Percentiles rank a stretch among this genome's conserved stretches.
These are phyloP conservation scores for Trachurus trachurus DNA, from an alignment of 2,797 vertebrate species.

Conservation along the genomic window DNA sequence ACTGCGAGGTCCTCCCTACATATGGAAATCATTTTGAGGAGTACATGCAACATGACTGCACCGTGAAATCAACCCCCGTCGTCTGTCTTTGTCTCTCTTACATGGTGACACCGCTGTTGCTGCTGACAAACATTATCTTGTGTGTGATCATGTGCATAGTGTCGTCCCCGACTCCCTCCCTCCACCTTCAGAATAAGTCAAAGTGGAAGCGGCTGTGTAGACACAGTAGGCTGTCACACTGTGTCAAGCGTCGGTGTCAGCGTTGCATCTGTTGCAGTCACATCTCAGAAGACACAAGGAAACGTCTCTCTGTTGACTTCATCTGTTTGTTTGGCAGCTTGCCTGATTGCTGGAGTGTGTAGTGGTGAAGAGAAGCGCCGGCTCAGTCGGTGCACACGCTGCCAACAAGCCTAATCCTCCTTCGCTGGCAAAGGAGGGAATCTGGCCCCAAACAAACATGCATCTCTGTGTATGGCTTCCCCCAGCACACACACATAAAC, in stretches of 20 bases:
- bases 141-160: slow-evolving; percentile 85
- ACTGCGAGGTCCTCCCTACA: slow-evolving; percentile 17
- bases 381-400: slow-evolving; percentile 62
- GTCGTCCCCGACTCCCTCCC: slow-evolving; percentile 43
- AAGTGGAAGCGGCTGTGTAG: slow-evolving; percentile 77
- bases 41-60: slow-evolving; percentile 67
- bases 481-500: slow-evolving; percentile 11
- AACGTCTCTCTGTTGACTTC: slow-evolving; percentile 86
- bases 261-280: slow-evolving; percentile 85
- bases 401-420: slow-evolving; percentile 72
- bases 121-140: slow-evolving; percentile 88
- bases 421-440: slow-evolving; percentile 35
- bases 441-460: slow-evolving; percentile 64
- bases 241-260: slow-evolving; percentile 83
- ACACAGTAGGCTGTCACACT: slow-evolving; percentile 81
- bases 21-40: slow-evolving; percentile 63
- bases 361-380: slow-evolving; percentile 63
- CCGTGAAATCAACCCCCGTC: slow-evolving; percentile 80
- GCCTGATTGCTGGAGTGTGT: slow-evolving; percentile 85
- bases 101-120: slow-evolving; percentile 72
- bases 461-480: slow-evolving; percentile 50
- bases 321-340: slow-evolving; percentile 87
- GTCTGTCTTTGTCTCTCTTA: slow-evolving; percentile 75
- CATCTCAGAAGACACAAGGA: slow-evolving; percentile 82
- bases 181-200: slow-evolving; percentile 69